Evolutionary conservation across 2,888 invertebrate genomes (phyloP).

Genomic region (Drosophila sordidapex): DNA sequence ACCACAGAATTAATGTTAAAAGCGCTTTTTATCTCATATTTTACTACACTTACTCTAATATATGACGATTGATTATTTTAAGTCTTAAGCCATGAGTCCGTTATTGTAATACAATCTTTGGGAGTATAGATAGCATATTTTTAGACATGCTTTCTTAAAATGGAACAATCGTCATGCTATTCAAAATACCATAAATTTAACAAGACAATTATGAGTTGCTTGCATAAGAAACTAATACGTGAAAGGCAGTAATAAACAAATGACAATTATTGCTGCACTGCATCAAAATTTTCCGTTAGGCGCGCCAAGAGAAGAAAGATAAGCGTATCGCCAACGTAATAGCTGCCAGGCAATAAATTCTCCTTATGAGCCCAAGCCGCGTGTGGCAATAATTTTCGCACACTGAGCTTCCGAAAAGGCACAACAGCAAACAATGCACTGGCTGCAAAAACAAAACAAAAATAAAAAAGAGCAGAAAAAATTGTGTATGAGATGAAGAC

Average conservation of each 20-base stretch:
- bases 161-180: neutral
- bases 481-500: constrained; percentile 6
- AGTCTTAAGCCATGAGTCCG: neutral
- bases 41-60: neutral
- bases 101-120: neutral
- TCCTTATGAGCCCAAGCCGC: constrained; percentile 49
- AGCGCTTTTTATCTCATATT: neutral
- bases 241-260: constrained; percentile 43
- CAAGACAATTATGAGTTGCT: constrained; percentile 31
- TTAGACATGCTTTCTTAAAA: neutral
- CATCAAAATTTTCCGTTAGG: constrained; percentile 59
- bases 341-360: constrained; percentile 62
- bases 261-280: constrained; percentile 56
- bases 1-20: neutral
- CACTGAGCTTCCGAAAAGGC: constrained; percentile 40
- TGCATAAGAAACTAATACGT: constrained; percentile 30
- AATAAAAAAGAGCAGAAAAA: constrained; percentile 12
- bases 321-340: constrained; percentile 63
- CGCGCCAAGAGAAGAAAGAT: constrained; percentile 15
- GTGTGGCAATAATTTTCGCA: constrained; percentile 69
- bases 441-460: constrained; percentile 6
- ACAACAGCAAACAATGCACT: constrained; percentile 37
- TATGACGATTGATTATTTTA: neutral
- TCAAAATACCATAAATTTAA: constrained; percentile 23
- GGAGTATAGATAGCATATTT: neutral